Conservation (phyloP, 2,888 invertebrate genomes). For the Merodon equestris region DNA sequence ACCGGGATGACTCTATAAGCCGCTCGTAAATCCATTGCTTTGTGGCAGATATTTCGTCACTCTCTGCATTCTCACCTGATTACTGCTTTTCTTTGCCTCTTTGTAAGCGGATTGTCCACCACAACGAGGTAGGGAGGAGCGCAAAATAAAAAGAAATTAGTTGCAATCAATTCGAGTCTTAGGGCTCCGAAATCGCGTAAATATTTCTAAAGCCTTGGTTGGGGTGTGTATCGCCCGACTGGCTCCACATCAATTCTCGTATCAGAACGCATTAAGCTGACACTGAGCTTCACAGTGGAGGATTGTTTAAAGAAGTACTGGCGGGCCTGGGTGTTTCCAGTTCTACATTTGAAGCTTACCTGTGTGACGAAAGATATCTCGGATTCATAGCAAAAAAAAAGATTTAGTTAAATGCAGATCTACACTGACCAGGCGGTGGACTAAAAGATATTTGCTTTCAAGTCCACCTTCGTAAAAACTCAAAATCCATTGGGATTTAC, state of each 20-base stretch:
- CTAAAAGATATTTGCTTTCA: slow-evolving; percentile 48
- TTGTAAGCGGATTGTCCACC: background rate
- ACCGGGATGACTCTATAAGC: slow-evolving; percentile 26
- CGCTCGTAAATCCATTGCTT: slow-evolving; percentile 34
- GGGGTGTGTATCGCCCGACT: background rate
- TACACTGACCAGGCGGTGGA: slow-evolving; percentile 10
- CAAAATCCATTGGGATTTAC: slow-evolving; percentile 64
- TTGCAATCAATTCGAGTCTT: slow-evolving; percentile 48
- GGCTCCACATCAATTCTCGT: slow-evolving; percentile 37
- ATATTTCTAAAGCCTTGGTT: slow-evolving; percentile 30
- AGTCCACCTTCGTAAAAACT: slow-evolving; percentile 64
- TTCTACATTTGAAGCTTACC: slow-evolving; percentile 6
- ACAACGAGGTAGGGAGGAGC: background rate
- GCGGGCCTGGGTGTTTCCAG: background rate
- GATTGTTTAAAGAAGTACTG: too few species aligned
- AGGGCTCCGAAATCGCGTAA: slow-evolving; percentile 36
- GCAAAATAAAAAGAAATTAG: background rate
- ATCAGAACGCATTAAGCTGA: slow-evolving; percentile 54
- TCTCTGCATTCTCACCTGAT: background rate
- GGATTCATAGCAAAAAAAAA: slow-evolving; percentile 32
- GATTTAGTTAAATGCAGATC: slow-evolving; percentile 63
- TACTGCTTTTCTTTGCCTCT: background rate
- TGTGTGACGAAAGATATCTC: slow-evolving; percentile 37
- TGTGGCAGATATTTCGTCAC: slow-evolving; percentile 53
- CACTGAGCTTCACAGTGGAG: slow-evolving; percentile 46